A percentile compares a stretch with the other conserved stretches of the same genome.
These are phyloP conservation scores for Montipora capitata DNA, from an alignment of 92 coral and sea anemone genomes.

Conservation along the genomic window DNA sequence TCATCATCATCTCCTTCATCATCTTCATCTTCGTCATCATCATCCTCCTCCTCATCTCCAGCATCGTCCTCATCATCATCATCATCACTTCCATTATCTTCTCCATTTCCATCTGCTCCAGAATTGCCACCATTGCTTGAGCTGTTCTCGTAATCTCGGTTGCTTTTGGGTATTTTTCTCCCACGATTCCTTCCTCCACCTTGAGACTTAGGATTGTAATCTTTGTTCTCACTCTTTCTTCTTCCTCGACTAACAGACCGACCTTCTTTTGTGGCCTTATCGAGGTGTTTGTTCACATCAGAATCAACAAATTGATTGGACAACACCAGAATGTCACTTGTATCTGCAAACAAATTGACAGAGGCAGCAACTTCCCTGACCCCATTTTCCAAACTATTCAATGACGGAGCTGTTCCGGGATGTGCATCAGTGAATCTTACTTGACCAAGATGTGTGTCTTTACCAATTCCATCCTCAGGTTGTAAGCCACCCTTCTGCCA, in stretches of 20 bases:
- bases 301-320: background rate
- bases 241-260: conserved; percentile 74
- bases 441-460: background rate
- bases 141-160: conserved; percentile 86
- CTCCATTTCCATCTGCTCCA: conserved; percentile 99
- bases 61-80: conserved; percentile 97
- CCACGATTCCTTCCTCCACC: conserved; percentile 71
- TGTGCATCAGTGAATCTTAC: background rate
- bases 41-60: conserved; percentile 93
- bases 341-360: background rate
- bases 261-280: conserved; percentile 18
- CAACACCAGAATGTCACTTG: background rate
- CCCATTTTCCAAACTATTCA: background rate
- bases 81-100: conserved; percentile 90
- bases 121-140: conserved; percentile 98
- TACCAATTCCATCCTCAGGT: background rate
- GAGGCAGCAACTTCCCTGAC: background rate
- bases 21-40: conserved; percentile 87
- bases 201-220: conserved; percentile 61
- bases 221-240: conserved; percentile 81
- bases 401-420: background rate
- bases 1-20: conserved; percentile 91
- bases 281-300: background rate
- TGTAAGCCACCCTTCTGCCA: background rate
- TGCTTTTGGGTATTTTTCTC: conserved; percentile 74